A percentile compares a stretch with the other conserved stretches of the same genome.
Conservation (phyloP, 2,797 vertebrate species). For the Phyllotis vaccarum region DNA sequence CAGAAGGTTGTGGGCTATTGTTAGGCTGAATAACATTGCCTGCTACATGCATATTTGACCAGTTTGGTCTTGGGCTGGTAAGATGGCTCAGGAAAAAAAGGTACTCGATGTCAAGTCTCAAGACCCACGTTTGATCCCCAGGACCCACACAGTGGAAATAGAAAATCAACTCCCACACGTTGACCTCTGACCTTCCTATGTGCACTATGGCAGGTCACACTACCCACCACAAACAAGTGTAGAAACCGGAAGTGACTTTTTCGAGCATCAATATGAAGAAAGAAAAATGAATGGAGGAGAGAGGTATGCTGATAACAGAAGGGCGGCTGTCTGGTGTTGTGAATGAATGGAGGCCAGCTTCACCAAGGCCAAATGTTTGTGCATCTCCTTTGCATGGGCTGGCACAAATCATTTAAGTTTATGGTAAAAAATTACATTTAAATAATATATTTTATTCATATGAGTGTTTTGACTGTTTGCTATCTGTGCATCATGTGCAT, state of each 20-base stretch:
- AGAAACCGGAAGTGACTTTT: no score
- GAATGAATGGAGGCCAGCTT: not conserved
- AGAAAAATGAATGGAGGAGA: not conserved
- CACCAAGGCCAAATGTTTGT: not conserved
- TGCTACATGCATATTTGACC: no score
- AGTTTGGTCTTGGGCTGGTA: not conserved
- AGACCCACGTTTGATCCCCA: not conserved
- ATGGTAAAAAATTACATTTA: not conserved
- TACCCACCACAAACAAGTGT: not conserved
- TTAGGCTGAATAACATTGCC: not conserved
- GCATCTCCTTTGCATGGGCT: constrained; percentile 5
- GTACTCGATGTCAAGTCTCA: not conserved
- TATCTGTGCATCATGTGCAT: accelerated
- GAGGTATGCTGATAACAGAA: accelerated
- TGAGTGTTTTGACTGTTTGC: not conserved
- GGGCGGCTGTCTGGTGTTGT: not conserved
- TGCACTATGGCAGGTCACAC: not conserved
- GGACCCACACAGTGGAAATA: not conserved
- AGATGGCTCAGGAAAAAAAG: not conserved
- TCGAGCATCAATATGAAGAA: not conserved
- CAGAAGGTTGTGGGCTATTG: not conserved
- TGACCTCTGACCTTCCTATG: not conserved
- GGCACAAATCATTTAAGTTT: not conserved
- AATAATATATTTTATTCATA: not conserved
- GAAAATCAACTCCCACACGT: not conserved